Percentiles rank a stretch among this genome's conserved stretches.
phyloP scores from a whole-genome alignment of 30 jellyfish, hydroid and myxozoan genomes.

The Cassiopea xamachana region DNA sequence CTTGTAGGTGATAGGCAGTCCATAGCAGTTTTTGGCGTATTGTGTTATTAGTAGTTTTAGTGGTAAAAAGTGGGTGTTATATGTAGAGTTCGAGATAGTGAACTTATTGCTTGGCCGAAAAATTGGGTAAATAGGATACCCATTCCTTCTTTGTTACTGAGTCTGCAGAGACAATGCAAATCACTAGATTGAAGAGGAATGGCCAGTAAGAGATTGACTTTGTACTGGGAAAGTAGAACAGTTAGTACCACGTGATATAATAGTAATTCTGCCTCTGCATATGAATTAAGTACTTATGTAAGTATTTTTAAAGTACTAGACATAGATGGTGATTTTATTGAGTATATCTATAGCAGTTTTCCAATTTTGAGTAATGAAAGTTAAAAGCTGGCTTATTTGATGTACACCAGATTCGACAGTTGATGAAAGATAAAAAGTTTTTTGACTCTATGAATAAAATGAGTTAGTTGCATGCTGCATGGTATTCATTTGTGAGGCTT shows the following conservation, averaged over 20 bases:
- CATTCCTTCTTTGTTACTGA: slow-evolving; percentile 38
- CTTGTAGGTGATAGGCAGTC: too few species aligned
- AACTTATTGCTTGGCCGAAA: slow-evolving; percentile 47
- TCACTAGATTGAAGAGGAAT: slow-evolving; percentile 56
- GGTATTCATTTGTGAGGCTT: neutral
- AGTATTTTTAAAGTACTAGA: slow-evolving; percentile 28
- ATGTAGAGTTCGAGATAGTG: slow-evolving; percentile 41
- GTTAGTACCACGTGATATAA: slow-evolving; percentile 12
- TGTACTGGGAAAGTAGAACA: slow-evolving; percentile 3
- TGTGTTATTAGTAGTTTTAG: neutral
- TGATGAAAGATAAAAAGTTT: neutral
- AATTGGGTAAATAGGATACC: slow-evolving; percentile 32
- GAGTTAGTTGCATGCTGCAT: neutral
- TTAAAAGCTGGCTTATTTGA: slow-evolving; percentile 7
- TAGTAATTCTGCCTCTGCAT: slow-evolving; percentile 43
- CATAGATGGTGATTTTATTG: slow-evolving; percentile 27
- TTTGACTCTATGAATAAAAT: neutral
- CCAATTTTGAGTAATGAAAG: slow-evolving; percentile 18
- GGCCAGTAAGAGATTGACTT: slow-evolving; percentile 39
- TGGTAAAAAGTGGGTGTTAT: neutral
- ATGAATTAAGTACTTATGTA: slow-evolving; percentile 20
- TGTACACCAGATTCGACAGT: neutral
- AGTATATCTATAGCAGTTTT: neutral
- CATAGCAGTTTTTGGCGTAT: too few species aligned
- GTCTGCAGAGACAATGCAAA: slow-evolving; percentile 37